A percentile compares a stretch with the other conserved stretches of the same genome.
Evolutionary conservation across 2,888 invertebrate species (phyloP).

Genomic region (Colostygia pectinataria): DNA sequence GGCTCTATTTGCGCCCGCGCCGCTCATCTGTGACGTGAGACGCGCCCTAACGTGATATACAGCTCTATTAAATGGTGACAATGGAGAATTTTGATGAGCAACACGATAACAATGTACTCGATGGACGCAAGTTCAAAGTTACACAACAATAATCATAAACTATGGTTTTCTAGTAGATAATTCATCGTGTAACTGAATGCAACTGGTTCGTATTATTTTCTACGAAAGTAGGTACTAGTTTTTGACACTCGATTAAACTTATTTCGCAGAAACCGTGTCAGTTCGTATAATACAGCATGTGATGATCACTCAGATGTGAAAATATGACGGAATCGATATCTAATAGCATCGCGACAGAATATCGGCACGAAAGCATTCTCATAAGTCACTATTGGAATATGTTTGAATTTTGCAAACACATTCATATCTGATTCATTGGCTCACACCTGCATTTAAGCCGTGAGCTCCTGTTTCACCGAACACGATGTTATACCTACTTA

Average conservation of each 20-base stretch:
- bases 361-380: conserved; percentile 7
- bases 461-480: conserved; percentile 54
- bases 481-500: conserved; percentile 62
- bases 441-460: conserved; percentile 49
- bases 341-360: not conserved
- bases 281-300: too few relatives aligned
- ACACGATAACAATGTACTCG: conserved; percentile 24
- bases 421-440: conserved; percentile 47
- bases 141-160: not conserved
- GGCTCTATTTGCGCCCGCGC: conserved; percentile 76
- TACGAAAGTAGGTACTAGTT: too few relatives aligned
- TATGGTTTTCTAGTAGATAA: not conserved
- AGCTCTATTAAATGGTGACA: conserved; percentile 36
- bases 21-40: conserved; percentile 62
- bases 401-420: conserved; percentile 31
- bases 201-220: too few relatives aligned
- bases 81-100: conserved; percentile 27
- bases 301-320: not conserved
- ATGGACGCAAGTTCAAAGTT: conserved; percentile 17
- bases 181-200: not conserved
- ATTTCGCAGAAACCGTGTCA: too few relatives aligned
- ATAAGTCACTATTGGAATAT: conserved; percentile 7
- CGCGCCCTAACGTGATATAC: conserved; percentile 60
- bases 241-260: too few relatives aligned
- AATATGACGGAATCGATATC: not conserved